Conservation (phyloP, 2,113 vertebrate species). For the Solea senegalensis region DNA sequence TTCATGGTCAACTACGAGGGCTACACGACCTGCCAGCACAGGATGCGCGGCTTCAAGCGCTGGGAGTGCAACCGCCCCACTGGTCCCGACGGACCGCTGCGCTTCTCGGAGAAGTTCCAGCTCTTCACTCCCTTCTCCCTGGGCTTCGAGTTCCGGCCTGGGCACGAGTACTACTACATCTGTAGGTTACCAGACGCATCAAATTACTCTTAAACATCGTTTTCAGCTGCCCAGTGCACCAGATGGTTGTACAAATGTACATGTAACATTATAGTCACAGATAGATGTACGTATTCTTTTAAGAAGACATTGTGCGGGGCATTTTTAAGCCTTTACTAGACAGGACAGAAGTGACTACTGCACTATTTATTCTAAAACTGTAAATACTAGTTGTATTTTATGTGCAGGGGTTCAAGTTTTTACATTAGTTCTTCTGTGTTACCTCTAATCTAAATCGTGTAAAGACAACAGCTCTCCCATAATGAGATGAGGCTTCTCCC, state of each 20-base stretch:
- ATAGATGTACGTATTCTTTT: too few relatives aligned
- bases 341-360: too few relatives aligned
- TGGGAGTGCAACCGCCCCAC: slow-evolving; percentile 96
- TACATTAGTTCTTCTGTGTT: too few relatives aligned
- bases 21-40: slow-evolving; percentile 91
- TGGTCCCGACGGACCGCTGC: slow-evolving; percentile 90
- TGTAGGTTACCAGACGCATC: slow-evolving; percentile 83
- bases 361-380: too few relatives aligned
- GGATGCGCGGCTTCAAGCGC: slow-evolving; percentile 94
- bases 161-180: slow-evolving; percentile 96
- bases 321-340: too few relatives aligned
- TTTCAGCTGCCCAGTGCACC: slow-evolving; percentile 42
- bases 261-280: too few relatives aligned
- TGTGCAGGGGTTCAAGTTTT: too few relatives aligned
- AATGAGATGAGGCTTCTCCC: slow-evolving; percentile 39
- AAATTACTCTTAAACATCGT: slow-evolving; percentile 69
- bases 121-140: slow-evolving; percentile 98
- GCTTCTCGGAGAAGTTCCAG: slow-evolving; percentile 98
- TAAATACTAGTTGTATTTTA: too few relatives aligned
- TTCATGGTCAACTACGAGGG: slow-evolving; percentile 97
- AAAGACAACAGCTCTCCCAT: background rate
- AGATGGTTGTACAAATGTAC: too few relatives aligned
- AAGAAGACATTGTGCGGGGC: too few relatives aligned
- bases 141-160: slow-evolving; percentile 96
- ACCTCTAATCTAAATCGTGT: too few relatives aligned